These are phyloP conservation scores for Orthosia incerta DNA, from an alignment of 2,888 invertebrate species.

Conservation along the genomic window DNA sequence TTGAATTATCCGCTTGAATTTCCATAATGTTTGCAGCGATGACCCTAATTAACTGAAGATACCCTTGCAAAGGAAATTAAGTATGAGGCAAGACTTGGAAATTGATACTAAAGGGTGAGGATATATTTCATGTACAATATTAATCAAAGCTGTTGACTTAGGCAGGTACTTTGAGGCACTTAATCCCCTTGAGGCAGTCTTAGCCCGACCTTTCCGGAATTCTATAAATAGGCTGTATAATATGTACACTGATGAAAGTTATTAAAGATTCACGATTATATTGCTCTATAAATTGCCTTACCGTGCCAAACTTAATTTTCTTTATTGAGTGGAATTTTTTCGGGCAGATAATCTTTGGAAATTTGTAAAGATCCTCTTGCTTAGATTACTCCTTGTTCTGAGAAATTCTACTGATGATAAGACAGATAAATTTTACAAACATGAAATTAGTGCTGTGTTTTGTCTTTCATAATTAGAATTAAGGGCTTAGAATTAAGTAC, in stretches of 20 bases:
- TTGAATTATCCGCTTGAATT: conserved; percentile 6
- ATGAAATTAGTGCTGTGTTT: background rate
- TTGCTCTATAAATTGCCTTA: conserved; percentile 7
- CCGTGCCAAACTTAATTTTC: conserved; percentile 4
- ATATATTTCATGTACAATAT: background rate
- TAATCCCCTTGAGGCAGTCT: conserved; percentile 13
- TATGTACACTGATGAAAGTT: conserved; percentile 12
- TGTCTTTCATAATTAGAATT: conserved; percentile 9
- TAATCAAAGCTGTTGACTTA: conserved; percentile 12
- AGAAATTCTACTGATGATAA: background rate
- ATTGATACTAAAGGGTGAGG: background rate
- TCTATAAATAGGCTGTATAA: conserved; percentile 25
- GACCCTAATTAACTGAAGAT: conserved; percentile 1
- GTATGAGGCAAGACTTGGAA: background rate
- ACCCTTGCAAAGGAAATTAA: background rate
- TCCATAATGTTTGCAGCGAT: background rate
- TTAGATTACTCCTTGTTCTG: background rate
- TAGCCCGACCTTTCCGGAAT: conserved; percentile 31
- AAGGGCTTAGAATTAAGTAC: background rate
- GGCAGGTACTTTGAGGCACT: conserved; percentile 2
- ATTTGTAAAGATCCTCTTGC: conserved; percentile 6
- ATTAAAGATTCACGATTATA: conserved; percentile 10
- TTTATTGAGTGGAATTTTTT: background rate
- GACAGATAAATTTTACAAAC: background rate
- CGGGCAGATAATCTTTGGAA: background rate